Evolutionary conservation across 2,113 vertebrate species (phyloP), one percentile per base, ranked within the genome.

Genomic region (Ochotona curzoniae): DNA sequence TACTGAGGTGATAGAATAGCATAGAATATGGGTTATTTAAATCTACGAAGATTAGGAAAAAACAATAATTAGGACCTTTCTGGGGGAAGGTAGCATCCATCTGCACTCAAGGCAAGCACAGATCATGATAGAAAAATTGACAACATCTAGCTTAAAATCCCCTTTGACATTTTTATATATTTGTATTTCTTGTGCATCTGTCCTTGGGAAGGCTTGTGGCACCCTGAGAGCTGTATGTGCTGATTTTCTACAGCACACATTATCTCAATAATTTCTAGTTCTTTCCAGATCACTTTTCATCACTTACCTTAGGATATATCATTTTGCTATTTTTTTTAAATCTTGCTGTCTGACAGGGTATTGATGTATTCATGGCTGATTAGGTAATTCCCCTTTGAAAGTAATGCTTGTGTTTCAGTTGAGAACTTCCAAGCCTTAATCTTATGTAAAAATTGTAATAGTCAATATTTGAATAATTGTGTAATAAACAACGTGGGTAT

Each of bases 401-500:
- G 8, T 89, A 82, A 67, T 44, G 13, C 26, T 82, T 92, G 4
- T 12, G 61, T 92, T 67, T 82, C n/a, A 87, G 23, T 57, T 67
- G 54, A 90, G 35, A 67, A 18, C 15, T 82, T 85, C 75, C 30
- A 85, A 67, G 8, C 1, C 18, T 71, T 85, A 74, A 47, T 10
- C 5, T 83, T 87, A 84, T 64, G 3, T 18, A 83, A 18, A 47
- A 25, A n/a, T 38, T 80, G 61, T 61, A 87, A 79, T 78, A 44
- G 60, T 44, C 78, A 79, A 54, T 86, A 83, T 92, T 79, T 83
- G 69, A 93, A 28, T 18, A 83, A 70, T 69, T 74, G 8, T 82
- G 12, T 85, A 85, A 32, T 8, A 93, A 66, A 64, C 1, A 74
- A 32, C 54, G 63, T 66, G 3, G 28, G 1, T 76, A 17, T 85